Conservation (phyloP, 2,797 vertebrate species). For the Pangasius mekongensis region DNA sequence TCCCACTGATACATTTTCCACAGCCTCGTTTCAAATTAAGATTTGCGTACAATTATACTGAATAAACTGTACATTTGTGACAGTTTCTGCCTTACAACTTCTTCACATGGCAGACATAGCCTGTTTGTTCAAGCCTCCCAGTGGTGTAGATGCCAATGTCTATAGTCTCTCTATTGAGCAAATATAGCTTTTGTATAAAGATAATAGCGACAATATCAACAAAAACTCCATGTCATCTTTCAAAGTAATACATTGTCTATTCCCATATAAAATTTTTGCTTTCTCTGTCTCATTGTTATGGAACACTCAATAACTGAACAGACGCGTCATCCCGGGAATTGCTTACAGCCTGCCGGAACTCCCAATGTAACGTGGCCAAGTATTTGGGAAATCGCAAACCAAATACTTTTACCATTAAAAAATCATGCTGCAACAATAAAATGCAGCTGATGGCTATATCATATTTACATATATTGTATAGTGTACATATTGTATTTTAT, state of each 20-base stretch:
- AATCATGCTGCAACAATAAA: neutral
- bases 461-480: no score
- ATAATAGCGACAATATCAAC: slow-evolving; percentile 1
- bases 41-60: neutral
- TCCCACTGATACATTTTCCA: neutral
- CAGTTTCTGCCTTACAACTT: neutral
- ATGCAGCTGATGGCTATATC: neutral
- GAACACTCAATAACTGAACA: neutral
- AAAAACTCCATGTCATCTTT: neutral
- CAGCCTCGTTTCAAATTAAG: neutral
- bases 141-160: neutral
- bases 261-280: neutral
- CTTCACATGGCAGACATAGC: neutral
- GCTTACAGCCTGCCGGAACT: neutral
- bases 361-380: no score
- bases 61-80: neutral
- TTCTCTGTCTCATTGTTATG: neutral
- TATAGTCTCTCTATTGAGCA: neutral
- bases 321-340: neutral
- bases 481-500: no score
- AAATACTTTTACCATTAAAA: neutral
- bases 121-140: neutral
- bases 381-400: neutral
- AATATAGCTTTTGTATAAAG: neutral
- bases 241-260: neutral